phyloP scores from a whole-genome alignment of 2,888 invertebrate genomes.

The Pseudeuparius sepicola region DNA sequence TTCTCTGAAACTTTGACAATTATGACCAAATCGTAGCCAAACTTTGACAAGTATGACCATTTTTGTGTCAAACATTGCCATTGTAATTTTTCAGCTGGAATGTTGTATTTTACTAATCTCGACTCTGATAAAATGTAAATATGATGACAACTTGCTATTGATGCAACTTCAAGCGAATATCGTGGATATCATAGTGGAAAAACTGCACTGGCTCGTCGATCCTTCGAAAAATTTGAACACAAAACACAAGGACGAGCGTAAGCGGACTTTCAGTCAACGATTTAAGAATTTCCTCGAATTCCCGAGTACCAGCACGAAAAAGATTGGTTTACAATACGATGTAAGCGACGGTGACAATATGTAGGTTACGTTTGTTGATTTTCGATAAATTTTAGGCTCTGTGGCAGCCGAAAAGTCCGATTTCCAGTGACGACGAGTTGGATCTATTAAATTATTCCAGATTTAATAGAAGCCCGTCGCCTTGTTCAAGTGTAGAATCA shows the following conservation, averaged over 20 bases:
- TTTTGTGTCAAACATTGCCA: conserved; percentile 15
- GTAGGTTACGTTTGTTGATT: too few relatives aligned
- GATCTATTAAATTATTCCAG: conserved; percentile 11
- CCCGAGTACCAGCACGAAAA: too few relatives aligned
- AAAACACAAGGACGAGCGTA: conserved; percentile 12
- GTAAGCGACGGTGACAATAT: too few relatives aligned
- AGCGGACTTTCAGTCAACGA: too few relatives aligned
- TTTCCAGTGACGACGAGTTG: conserved; percentile 25
- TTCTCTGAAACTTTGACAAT: too few relatives aligned
- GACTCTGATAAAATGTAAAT: conserved; percentile 32
- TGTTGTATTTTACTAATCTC: conserved; percentile 31
- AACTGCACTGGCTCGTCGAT: conserved; percentile 32
- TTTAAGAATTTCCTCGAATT: too few relatives aligned
- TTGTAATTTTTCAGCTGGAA: conserved; percentile 28
- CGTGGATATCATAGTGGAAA: conserved; percentile 29
- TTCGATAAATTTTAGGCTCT: conserved; percentile 10
- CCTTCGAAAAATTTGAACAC: conserved; percentile 21
- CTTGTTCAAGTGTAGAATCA: conserved; percentile 28
- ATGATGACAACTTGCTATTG: conserved; percentile 28
- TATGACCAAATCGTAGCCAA: too few relatives aligned
- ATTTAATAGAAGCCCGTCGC: conserved; percentile 23
- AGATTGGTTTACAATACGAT: too few relatives aligned
- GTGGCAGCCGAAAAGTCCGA: conserved; percentile 8
- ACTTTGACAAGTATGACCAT: too few relatives aligned
- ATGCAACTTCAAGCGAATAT: conserved; percentile 30